Base-by-base conservation (phyloP, 2,113 vertebrate species). In the Procavia capensis region DNA sequence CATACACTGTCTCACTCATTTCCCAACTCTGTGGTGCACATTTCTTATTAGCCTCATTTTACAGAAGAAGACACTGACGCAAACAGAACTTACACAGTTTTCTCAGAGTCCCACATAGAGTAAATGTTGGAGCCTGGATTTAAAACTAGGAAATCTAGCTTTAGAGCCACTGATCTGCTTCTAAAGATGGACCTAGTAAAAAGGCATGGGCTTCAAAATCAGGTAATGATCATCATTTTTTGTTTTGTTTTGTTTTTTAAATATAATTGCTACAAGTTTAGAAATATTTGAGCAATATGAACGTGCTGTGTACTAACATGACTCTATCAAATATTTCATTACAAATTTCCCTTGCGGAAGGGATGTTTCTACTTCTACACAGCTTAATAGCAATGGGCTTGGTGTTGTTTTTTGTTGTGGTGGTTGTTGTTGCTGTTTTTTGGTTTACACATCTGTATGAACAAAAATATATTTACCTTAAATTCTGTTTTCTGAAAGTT, bases 401-500 rank as follows among this genome's bases (percentile, higher is more conserved):
- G n/a, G n/a, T n/a, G n/a, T n/a, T n/a, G n/a, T n/a, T n/a, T n/a
- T n/a, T n/a, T n/a, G n/a, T n/a, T n/a, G n/a, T n/a, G n/a, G n/a
- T n/a, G n/a, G n/a, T n/a, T n/a, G n/a, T n/a, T n/a, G n/a, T n/a
- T n/a, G n/a, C n/a, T n/a, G n/a, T n/a, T n/a, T n/a, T n/a, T n/a
- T n/a, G n/a, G n/a, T n/a, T n/a, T n/a, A n/a, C n/a, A n/a, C n/a
- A n/a, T n/a, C n/a, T n/a, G n/a, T 34, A 70, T 14, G 11, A 84
- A 16, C 94, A 16, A 88, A 83, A 79, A 88, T 59, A n/a, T 6
- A 96, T 63, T 97, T 98, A 99, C 99, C 99, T 98, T 99, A 95
- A 99, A 98, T 95, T 98, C 94, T 31, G 98, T 98, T 96, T 98
- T 99, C 87, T 99, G 98, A 91, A 97, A 97, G 70, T 98, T 98